Conservation (phyloP, 2,888 invertebrate species). For the Scaptodrosophila latifasciaeformis region DNA sequence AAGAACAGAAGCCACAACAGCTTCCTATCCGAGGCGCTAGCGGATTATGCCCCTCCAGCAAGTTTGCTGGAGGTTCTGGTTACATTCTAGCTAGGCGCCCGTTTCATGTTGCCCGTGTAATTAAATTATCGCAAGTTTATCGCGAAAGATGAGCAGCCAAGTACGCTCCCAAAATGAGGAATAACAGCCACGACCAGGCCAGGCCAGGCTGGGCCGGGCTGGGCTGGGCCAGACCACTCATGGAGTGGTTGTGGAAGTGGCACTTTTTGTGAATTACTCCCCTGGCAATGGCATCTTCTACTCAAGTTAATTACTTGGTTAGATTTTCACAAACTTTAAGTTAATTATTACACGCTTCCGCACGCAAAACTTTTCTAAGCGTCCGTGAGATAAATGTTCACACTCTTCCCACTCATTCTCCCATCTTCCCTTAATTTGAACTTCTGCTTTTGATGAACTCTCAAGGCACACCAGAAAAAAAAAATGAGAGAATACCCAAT, state of each 20-base stretch:
- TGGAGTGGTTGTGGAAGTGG: too few relatives aligned
- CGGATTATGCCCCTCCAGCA: constrained; percentile 2
- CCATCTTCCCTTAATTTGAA: not conserved
- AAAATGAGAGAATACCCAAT: too few relatives aligned
- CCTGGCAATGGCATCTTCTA: constrained; percentile 26
- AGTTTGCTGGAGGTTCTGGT: not conserved
- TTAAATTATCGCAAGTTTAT: constrained; percentile 54
- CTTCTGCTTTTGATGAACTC: too few relatives aligned
- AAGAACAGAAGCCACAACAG: not conserved
- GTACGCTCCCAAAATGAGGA: constrained; percentile 16
- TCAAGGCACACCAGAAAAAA: too few relatives aligned
- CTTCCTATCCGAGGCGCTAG: not conserved
- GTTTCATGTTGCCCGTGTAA: constrained; percentile 45
- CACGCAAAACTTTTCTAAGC: constrained; percentile 10
- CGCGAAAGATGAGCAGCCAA: constrained; percentile 35
- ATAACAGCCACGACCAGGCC: constrained; percentile 7
- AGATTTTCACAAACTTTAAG: constrained; percentile 34
- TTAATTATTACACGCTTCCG: constrained; percentile 35
- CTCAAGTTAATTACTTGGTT: constrained; percentile 47
- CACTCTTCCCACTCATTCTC: not conserved
- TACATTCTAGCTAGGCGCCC: not conserved
- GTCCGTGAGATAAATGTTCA: not conserved
- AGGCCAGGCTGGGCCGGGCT: too few relatives aligned
- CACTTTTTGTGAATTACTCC: too few relatives aligned
- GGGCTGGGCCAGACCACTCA: too few relatives aligned